Base-by-base conservation (phyloP, 2,888 invertebrate genomes). In the Nymphalis urticae region DNA sequence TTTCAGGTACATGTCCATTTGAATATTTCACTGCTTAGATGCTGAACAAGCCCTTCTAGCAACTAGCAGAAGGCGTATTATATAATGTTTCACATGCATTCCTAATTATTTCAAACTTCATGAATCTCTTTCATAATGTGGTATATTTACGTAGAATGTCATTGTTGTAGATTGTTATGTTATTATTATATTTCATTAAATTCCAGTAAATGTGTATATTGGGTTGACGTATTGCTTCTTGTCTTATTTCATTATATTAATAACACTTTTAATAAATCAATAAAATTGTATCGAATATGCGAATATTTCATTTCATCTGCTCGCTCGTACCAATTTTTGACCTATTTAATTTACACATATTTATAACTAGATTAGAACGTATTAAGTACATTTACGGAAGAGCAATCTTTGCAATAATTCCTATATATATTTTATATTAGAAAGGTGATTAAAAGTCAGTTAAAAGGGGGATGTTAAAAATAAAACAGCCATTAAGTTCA, bases 401-500 rank as follows among this genome's bases (percentile, higher is more conserved):
- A 0, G 32, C 32, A 0, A 7, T 36, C 36, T 21, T 21, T 21
- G 21, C 2, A 21, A 21, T 1, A 36, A 13, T 13, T 4, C 42
- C 13, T 42, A 42, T 42, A 42, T 9, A 13, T 42, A 42, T 13
- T 42, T 42, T 42, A 10, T 13, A 42, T 42, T 3, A 3, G 4
- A 42, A 13, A 32, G 5, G 27, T 42, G 13, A 0, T 42, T 13
- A 13, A 4, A 42, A 13, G 10, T 42, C 10, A 42, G 13, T 42
- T 42, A 42, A 42, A 42, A 13, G 42, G 42, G 42, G 2, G 4
- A 42, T 13, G 13, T 3, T 8, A 51, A 47, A 48, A 62, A 56
- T 56, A 32, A 67, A 62, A 67, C 66, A 67, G 50, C 36, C 7
- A 0, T 50, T 32, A 24, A 77, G 69, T 80, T 78, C 82, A 81